Percentiles rank a stretch among this genome's conserved stretches.
Evolutionary conservation across 2,797 vertebrate species (phyloP).

Genomic region (Emydoidea blandingii): DNA sequence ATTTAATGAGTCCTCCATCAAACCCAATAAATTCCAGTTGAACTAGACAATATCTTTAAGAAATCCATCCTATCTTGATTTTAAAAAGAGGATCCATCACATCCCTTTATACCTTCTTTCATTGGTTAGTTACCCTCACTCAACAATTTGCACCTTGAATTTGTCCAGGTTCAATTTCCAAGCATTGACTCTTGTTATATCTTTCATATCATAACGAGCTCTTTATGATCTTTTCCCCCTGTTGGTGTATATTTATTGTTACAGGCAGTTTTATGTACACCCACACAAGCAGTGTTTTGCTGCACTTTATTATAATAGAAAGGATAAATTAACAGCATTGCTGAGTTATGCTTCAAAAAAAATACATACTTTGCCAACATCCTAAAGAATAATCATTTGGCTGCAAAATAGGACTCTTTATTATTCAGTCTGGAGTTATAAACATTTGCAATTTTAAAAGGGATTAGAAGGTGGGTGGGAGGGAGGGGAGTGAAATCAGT

Average conservation of each 20-base stretch:
- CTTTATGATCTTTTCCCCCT: neutral
- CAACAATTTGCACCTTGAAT: neutral
- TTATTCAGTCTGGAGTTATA: constrained; percentile 51
- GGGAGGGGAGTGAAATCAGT: constrained; percentile 4
- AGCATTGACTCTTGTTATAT: neutral
- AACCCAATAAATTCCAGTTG: neutral
- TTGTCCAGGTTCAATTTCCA: neutral
- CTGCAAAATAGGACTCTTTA: constrained; percentile 36
- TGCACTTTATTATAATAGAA: constrained; percentile 76
- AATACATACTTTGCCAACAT: constrained; percentile 58
- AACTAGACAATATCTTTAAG: neutral
- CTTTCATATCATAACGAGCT: neutral
- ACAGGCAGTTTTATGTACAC: constrained; percentile 21
- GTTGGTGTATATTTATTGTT: neutral
- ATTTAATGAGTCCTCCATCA: neutral
- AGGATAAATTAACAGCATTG: constrained; percentile 66
- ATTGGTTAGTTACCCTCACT: neutral
- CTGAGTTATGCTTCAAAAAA: constrained; percentile 61
- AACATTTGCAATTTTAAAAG: constrained; percentile 52
- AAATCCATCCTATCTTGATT: neutral
- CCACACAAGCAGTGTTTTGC: constrained; percentile 61
- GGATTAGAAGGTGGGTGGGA: neutral
- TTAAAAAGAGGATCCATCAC: neutral
- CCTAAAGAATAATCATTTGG: constrained; percentile 32
- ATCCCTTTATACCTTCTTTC: neutral